Conservation (phyloP, 1,140 invertebrate genomes). For the Augochlora pura region DNA sequence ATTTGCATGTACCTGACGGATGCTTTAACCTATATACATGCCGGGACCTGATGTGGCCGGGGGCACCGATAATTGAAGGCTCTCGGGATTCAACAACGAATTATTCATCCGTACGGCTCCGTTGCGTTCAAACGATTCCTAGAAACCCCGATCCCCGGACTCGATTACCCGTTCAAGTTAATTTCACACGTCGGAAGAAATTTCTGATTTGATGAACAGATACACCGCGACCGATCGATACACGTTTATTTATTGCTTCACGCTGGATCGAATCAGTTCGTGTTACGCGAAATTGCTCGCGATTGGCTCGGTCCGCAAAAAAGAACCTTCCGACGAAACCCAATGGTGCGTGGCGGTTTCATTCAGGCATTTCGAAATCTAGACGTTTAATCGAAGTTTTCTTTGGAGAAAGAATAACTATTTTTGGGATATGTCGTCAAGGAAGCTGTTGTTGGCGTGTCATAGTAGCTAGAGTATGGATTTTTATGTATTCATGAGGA, state of each 20-base stretch:
- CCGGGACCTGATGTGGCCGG: conserved; percentile 2
- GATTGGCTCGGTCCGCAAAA: not conserved
- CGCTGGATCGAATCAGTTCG: not conserved
- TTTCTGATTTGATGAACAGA: conserved; percentile 16
- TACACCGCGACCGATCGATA: not conserved
- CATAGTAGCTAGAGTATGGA: too few relatives aligned
- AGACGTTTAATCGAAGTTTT: not conserved
- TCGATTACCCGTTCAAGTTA: conserved; percentile 18
- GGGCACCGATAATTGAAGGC: conserved; percentile 24
- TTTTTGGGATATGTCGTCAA: too few relatives aligned
- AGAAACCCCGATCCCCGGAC: not conserved
- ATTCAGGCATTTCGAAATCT: not conserved
- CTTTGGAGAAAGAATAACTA: too few relatives aligned
- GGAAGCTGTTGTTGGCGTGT: too few relatives aligned
- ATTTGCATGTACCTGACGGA: conserved; percentile 36
- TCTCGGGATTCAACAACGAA: conserved; percentile 10
- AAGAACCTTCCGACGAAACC: not conserved
- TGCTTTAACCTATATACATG: conserved; percentile 28
- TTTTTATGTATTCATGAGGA: too few relatives aligned
- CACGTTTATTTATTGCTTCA: not conserved
- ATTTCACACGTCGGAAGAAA: conserved; percentile 12
- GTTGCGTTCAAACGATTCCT: not conserved
- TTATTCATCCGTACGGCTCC: conserved; percentile 31
- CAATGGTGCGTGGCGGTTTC: not conserved
- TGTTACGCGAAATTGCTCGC: not conserved